These are phyloP conservation scores for Nomada flava DNA, from an alignment of 2,888 invertebrate genomes.

Conservation along the genomic window DNA sequence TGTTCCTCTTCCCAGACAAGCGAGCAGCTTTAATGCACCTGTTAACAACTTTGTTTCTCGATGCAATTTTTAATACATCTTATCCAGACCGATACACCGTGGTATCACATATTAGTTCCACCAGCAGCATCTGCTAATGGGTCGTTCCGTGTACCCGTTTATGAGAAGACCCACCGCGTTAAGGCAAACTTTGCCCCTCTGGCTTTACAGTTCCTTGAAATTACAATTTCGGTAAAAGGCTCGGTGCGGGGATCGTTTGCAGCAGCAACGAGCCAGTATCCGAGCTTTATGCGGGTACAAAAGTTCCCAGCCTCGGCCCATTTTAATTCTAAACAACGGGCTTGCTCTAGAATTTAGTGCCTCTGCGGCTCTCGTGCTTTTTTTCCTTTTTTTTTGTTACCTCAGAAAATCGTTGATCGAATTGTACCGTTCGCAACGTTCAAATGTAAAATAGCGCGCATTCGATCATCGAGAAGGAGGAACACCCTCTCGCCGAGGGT, in stretches of 20 bases:
- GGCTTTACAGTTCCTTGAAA: constrained; percentile 37
- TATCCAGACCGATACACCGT: constrained; percentile 2
- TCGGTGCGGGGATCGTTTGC: constrained; percentile 34
- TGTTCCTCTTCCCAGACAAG: too few species aligned
- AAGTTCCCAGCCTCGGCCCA: constrained; percentile 28
- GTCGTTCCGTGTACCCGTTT: constrained; percentile 40
- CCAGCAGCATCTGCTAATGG: constrained; percentile 59
- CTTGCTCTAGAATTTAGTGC: background rate
- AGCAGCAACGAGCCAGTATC: constrained; percentile 14
- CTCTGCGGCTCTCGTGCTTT: background rate
- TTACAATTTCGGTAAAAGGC: constrained; percentile 64
- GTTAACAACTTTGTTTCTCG: background rate
- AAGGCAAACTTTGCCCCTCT: constrained; percentile 38
- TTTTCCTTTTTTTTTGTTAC: background rate
- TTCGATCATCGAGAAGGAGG: background rate
- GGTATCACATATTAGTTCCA: background rate
- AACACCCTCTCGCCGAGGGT: background rate
- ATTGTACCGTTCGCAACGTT: too few species aligned
- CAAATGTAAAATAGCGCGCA: background rate
- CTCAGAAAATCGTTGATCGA: too few species aligned
- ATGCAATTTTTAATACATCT: background rate
- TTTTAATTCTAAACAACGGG: constrained; percentile 21
- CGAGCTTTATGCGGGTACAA: constrained; percentile 11
- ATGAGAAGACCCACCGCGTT: constrained; percentile 33
- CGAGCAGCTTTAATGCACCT: too few species aligned